Evolutionary conservation across 1,140 invertebrate species (phyloP), one percentile per base, ranked within the genome.

Genomic region (Atopsyche davidsoni): DNA sequence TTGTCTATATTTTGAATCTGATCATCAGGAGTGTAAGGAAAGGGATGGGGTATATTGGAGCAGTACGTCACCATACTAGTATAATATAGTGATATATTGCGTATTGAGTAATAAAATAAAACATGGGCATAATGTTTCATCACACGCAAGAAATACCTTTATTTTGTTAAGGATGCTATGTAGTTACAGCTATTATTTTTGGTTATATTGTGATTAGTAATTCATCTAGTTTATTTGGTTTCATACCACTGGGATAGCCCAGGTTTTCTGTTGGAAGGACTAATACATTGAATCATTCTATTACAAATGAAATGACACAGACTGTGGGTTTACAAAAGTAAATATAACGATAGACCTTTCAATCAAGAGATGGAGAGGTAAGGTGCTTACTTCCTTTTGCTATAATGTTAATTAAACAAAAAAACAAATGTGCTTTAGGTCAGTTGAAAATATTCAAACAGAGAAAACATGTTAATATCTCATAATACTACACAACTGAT

Each of bases 181-280:
- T 40, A 58, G 55, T 47, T 58, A 58, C 55, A 57, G 55, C 55
- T 57, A 57, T 57, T 46, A 54, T 52, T 52, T 56, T 58, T 58
- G 55, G 55, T 58, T 58, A 58, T 53, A 53, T 48, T 34, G 55
- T 58, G 55, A 58, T 58, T 58, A 58, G 55, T 58, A 58, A 46
- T 28, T 58, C 46, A 49, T 53, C 55, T 58, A 58, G 51, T 48
- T 58, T 53, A 53, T 58, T 58, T 58, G 55, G 55, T 58, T 53
- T 51, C 25, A 31, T 53, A 42, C 25, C 38, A 35, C 39, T 19
- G 19, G 36, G 39, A 28, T 35, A 40, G 14, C 21, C 31, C 38
- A 13, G 17, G 13, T n/a, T 2, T 21, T 16, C 39, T 53, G 43
- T 47, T 35, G 45, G 44, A 47, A 53, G 43, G 42, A 52, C 50